Evolutionary conservation across 2,888 invertebrate genomes (phyloP).

Genomic region (Muschampia plurimacula): DNA sequence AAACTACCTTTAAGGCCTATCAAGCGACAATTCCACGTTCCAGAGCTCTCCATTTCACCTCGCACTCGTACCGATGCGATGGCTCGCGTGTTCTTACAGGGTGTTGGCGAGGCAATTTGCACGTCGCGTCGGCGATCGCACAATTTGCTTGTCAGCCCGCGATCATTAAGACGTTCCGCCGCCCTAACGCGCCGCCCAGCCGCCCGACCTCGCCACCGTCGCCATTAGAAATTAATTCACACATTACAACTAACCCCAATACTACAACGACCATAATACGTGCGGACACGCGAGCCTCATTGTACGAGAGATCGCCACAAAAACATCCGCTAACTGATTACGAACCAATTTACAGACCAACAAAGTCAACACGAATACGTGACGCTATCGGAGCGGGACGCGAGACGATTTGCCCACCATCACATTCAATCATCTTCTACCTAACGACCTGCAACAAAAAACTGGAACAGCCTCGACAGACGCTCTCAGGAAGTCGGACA

Average conservation of each 20-base stretch:
- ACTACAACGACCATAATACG: slow-evolving; percentile 15
- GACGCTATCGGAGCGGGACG: slow-evolving; percentile 54
- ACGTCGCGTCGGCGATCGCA: slow-evolving; percentile 69
- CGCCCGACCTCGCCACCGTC: slow-evolving; percentile 49
- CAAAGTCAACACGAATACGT: slow-evolving; percentile 70
- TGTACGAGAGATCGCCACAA: slow-evolving; percentile 44
- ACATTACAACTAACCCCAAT: slow-evolving; percentile 28
- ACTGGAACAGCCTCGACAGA: slow-evolving; percentile 67
- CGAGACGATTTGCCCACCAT: slow-evolving; percentile 74
- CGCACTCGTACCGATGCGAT: not conserved
- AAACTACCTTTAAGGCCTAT: not conserved
- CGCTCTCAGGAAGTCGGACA: slow-evolving; percentile 82
- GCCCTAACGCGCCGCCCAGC: slow-evolving; percentile 43
- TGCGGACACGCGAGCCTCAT: slow-evolving; percentile 42
- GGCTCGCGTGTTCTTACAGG: slow-evolving; percentile 13
- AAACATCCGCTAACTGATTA: slow-evolving; percentile 60
- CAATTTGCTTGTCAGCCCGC: slow-evolving; percentile 77
- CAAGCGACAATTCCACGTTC: not conserved
- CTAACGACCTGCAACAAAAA: slow-evolving; percentile 81
- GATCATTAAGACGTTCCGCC: slow-evolving; percentile 52
- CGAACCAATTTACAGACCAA: slow-evolving; percentile 65
- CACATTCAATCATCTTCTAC: slow-evolving; percentile 81
- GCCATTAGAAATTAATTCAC: slow-evolving; percentile 65
- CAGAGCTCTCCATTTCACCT: not conserved
- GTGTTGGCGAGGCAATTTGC: slow-evolving; percentile 52